Base-by-base conservation (phyloP, 2,888 invertebrate genomes). In the Hypolimnas misippus region DNA sequence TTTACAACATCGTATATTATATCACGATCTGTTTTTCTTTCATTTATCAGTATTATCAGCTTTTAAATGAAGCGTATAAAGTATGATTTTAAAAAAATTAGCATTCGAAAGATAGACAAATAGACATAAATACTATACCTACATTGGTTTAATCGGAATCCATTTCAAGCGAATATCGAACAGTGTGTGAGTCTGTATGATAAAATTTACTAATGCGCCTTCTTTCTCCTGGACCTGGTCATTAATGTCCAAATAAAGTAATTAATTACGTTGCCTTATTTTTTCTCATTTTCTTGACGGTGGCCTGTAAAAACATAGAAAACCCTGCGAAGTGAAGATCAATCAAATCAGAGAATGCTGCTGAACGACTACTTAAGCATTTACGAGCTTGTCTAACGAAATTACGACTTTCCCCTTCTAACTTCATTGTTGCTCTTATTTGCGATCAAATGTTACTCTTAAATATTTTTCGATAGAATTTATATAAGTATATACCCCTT, bases 191-290 rank as follows among this genome's bases (percentile, higher is more conserved):
- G 8, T 10, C 10, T 21, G 21, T 12, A 17, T 10, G 12, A 46
- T 17, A 44, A 46, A 4, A 12, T 5, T 7, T 46, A 21, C 19
- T 82, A 87, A 87, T 86, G 83, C 85, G 87, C 88, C 16, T 17
- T 42, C 87, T 84, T 84, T 85, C 81, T 86, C 78, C 82, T 84
- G 83, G 86, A 84, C 82, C 79, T 76, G 82, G 84, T 87, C 90
- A 87, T 90, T 90, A 90, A 90, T 90, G 89, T 90, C 89, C 85
- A 87, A 90, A 91, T 89, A 87, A 89, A 87, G 89, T 88, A 90
- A 91, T 92, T 91, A 89, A 89, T 90, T 89, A 87, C 83, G 84
- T 84, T 86, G 76, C 78, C 73, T 75, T 81, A 83, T 87, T 87
- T 84, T 89, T 86, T 80, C 84, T 84, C 79, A 83, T 87, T 89